Base-by-base conservation (phyloP, 2,113 vertebrate species). In the Columbina picui region DNA sequence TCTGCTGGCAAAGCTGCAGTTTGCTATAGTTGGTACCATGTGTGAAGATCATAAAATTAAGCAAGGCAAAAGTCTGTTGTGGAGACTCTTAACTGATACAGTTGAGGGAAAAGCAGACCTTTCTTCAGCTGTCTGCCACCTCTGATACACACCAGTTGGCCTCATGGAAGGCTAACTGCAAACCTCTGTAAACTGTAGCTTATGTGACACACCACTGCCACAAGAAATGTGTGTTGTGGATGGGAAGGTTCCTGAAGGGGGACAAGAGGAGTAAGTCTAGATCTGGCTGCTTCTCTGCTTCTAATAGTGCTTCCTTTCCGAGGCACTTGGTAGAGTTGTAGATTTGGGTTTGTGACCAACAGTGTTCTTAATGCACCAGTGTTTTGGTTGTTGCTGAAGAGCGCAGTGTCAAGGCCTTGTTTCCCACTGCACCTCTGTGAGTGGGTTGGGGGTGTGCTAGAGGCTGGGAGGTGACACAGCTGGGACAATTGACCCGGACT, bases 231-330 rank as follows among this genome's bases (percentile, higher is more conserved):
- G 3, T 57, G n/a, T 36, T 73, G 21, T 26, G 25, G 60, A 61
- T 36, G 34, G 25, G n/a, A 76, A 81, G 32, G 21, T 60, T 15
- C 14, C 47, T 2, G 3, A 65, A 82, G 8, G 0, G 18, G 38
- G 10, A 9, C 14, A 71, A 68, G 56, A 78, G 63, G 22, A 91
- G 11, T 47, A 68, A 34, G 29, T 60, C 30, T 29, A 30, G 22
- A 61, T 70, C 9, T 76, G 56, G 12, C 12, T 91, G 22, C 15
- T 63, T 52, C 29, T 69, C 22, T 45, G 32, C 17, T 79, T 92
- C 30, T 34, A 30, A 12, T 67, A 59, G 26, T 0, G 0, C 45
- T 69, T 57, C 15, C 4, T 85, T 14, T 64, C n/a, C 36, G 25
- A 34, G 26, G 69, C 45, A 38, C 12, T n/a, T 18, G 5, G 14